Evolutionary conservation across 1,140 invertebrate genomes (phyloP), one percentile per base, ranked within the genome.

Genomic region (Trichonephila clavipes): DNA sequence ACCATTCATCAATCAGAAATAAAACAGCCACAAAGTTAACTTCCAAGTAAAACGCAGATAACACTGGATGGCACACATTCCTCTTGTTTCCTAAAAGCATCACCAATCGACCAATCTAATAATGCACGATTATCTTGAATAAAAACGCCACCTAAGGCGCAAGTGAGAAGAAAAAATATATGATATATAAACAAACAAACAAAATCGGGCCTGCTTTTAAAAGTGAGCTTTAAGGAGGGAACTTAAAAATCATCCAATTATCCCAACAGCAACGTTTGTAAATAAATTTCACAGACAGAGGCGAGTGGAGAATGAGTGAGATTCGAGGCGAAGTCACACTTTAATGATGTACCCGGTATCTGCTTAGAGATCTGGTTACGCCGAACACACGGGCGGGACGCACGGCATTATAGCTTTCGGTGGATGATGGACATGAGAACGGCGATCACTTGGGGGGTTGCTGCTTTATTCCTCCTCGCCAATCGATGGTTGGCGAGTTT

Each of bases 291-390:
- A 19, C 14, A 44, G 19, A 64, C 18, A 72, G 88, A 10, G 40
- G 19, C 44, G 24, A 34, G 28, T 7, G 24, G 24, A 82, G 21
- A 58, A 82, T 82, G 89, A 82, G 89, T 62, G 86, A 83, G 89
- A 83, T 83, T 28, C 72, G 8, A 51, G 77, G 77, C 24, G 14
- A 59, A 92, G 91, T 87, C 64, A 87, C 86, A 88, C 77, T 93
- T 88, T 93, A 93, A 93, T 93, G 92, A 93, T 93, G 92, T 87
- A 77, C 64, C 91, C 69, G 86, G 86, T 93, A 93, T 93, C 92
- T 93, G 92, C 85, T 92, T 92, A 34, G 82, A 92, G 90, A 92
- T 92, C 90, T 92, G 82, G 90, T 93, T 93, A 88, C 92, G 92
- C 69, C 51, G 66, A 81, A 82, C 92, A 93, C 85, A 92, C 91